Evolutionary conservation across 1,140 invertebrate genomes (phyloP), one percentile per base, ranked within the genome.

Genomic region (Helicoverpa armigera): DNA sequence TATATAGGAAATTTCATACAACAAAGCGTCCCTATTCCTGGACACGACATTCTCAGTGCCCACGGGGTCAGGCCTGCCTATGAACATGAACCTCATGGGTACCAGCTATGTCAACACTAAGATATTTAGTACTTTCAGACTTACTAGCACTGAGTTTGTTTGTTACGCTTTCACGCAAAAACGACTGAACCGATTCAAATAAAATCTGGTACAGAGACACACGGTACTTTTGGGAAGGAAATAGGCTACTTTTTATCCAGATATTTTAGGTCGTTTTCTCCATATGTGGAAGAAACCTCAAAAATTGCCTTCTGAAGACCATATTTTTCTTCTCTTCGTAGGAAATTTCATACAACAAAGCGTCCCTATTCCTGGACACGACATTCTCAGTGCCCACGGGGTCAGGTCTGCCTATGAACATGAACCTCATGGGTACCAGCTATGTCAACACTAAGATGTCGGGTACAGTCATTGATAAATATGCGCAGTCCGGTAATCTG

Each of bases 31-130:
- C 0, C 96, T 98, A 90, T 97, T 99, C 87, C 91, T 99, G 35
- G 98, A 99, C 92, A 97, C 97, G 4, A 97, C 97, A 10, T 98
- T 98, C 87, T 97, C 98, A 9, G 96, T 98, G 5, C 98, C 98
- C 0, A 97, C 97, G n/a, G 96, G 96, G 2, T 96, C 96, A 65
- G 99, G 99, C 14, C 90, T 99, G 18, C 98, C 98, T 0, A 92
- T 99, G 29, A 97, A 97, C 48, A 95, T 99, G 77, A 97, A 97
- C 81, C 95, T 98, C 0, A 97, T 98, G 89, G 98, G 98, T 43
- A 98, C 98, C 2, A 97, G 97, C 12, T 97, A 97, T 14, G 96
- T 98, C 12, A 97, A 98, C 85, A 95, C 99, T 0, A 97, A 98
- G 86, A 96, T 98, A 83, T 96, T 96, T 0, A 97, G 97, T 0